Evolutionary conservation across 2,113 vertebrate species (phyloP), one percentile per base, ranked within the genome.

Genomic region (Saguinus imperator): DNA sequence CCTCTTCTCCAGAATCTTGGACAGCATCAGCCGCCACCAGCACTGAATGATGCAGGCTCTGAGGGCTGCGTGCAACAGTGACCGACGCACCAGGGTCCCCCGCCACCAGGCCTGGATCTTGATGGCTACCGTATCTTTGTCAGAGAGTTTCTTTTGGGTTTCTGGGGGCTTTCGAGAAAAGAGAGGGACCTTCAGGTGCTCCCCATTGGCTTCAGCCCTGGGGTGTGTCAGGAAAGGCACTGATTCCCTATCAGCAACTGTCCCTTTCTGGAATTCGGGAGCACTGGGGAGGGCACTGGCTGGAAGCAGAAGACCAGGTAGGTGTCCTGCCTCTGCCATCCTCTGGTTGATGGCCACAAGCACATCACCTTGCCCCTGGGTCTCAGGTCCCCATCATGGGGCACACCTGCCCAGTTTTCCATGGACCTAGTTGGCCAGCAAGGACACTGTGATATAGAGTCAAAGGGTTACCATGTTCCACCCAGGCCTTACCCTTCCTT

Each of bases 41-140:
- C 23, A 68, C 94, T 98, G 98, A 37, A 98, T 98, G 76, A 45
- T 0, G 45, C 70, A 72, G 0, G 89, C 92, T 0, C n/a, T 57
- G 48, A 91, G 25, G 1, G 93, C 89, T 0, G 95, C 94, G 0
- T 94, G 91, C 32, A 81, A 72, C 88, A 98, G 81, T 0, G 1
- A 37, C 40, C 81, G 45, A 1, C 89, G 87, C 12, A 97, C 97
- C 87, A 98, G 91, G 1, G 68, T 91, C 3, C 97, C 98, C 0
- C 89, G 20, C 98, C 98, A 98, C 97, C 97, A 98, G 10, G 96
- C 95, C 83, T 98, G 98, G 84, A 98, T 97, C 92, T 23, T 80
- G 17, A 93, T 0, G 0, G 35, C 96, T 7, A 40, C 25, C 0
- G 1, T 57, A 12, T 61, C 14, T 43, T 25, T 29, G 0, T 48